phyloP scores from a whole-genome alignment of 2,888 invertebrate species.

The Epistrophella euchroma region DNA sequence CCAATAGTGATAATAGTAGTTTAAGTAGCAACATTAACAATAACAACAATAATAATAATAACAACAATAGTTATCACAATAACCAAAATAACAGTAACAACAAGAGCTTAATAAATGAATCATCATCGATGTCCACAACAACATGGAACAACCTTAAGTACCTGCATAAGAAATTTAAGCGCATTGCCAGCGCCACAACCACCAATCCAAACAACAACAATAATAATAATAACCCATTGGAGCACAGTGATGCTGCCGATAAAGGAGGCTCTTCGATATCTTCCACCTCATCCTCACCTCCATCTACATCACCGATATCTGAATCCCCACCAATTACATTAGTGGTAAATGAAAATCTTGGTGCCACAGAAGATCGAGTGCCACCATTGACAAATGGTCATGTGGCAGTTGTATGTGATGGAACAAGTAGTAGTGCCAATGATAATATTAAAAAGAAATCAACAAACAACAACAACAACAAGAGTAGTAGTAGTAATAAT shows the following conservation, averaged over 20 bases:
- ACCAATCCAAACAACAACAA: constrained; percentile 76
- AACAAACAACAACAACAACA: constrained; percentile 75
- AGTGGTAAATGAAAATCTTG: constrained; percentile 52
- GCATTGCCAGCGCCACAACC: constrained; percentile 88
- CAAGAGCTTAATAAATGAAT: constrained; percentile 66
- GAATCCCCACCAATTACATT: constrained; percentile 60
- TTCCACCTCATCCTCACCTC: constrained; percentile 77
- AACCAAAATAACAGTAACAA: constrained; percentile 49
- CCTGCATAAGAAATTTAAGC: constrained; percentile 96
- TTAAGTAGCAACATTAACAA: constrained; percentile 76
- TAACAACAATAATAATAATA: constrained; percentile 67
- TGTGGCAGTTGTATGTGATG: constrained; percentile 50
- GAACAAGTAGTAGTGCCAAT: constrained; percentile 59
- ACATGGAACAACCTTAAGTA: constrained; percentile 88
- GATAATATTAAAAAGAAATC: constrained; percentile 75
- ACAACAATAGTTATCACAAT: constrained; percentile 57
- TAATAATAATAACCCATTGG: constrained; percentile 49
- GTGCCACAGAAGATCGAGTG: constrained; percentile 50
- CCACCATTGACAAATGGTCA: constrained; percentile 73
- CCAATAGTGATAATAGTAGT: constrained; percentile 79
- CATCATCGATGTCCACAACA: constrained; percentile 74
- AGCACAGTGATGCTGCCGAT: constrained; percentile 74
- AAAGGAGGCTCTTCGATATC: constrained; percentile 80
- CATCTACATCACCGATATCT: constrained; percentile 63
- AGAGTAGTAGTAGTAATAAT: constrained; percentile 64